phyloP scores from a whole-genome alignment of 2,888 invertebrate genomes.

The Drosophila siamana region DNA sequence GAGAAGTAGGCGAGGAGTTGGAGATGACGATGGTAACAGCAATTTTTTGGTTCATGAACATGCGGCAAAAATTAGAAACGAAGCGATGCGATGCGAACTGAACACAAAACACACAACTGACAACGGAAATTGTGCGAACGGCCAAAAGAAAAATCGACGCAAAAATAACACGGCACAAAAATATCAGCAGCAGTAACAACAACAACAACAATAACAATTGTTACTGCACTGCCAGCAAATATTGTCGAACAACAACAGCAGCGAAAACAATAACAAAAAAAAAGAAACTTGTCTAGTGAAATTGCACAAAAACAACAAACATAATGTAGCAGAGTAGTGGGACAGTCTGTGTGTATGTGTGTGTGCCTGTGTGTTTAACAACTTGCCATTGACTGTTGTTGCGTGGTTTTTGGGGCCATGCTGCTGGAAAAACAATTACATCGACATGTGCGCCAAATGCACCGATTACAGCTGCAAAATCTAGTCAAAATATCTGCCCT shows the following conservation, averaged over 20 bases:
- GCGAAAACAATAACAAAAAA: conserved; percentile 21
- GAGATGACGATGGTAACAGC: conserved; percentile 40
- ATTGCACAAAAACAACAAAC: conserved; percentile 39
- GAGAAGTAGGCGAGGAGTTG: background rate
- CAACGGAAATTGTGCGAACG: conserved; percentile 64
- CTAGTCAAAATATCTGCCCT: background rate
- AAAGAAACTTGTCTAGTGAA: conserved; percentile 38
- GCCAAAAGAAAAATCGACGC: conserved; percentile 47
- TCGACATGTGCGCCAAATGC: conserved; percentile 20
- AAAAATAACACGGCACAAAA: conserved; percentile 34
- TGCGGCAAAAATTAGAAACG: conserved; percentile 71
- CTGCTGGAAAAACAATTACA: conserved; percentile 51
- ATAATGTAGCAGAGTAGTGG: conserved; percentile 14
- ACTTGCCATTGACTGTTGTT: conserved; percentile 43
- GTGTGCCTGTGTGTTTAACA: conserved; percentile 46
- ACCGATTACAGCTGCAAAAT: conserved; percentile 15
- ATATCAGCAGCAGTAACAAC: conserved; percentile 26
- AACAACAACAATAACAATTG: conserved; percentile 18
- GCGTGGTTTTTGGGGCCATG: conserved; percentile 42
- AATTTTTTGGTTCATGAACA: conserved; percentile 70
- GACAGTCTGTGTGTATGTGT: conserved; percentile 26
- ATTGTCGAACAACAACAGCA: conserved; percentile 30
- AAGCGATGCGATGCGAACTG: conserved; percentile 36
- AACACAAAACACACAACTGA: conserved; percentile 59
- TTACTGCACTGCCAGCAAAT: conserved; percentile 33